Evolutionary conservation across 1,140 invertebrate genomes (phyloP).

Genomic region (Stratiolaelaps scimitus): DNA sequence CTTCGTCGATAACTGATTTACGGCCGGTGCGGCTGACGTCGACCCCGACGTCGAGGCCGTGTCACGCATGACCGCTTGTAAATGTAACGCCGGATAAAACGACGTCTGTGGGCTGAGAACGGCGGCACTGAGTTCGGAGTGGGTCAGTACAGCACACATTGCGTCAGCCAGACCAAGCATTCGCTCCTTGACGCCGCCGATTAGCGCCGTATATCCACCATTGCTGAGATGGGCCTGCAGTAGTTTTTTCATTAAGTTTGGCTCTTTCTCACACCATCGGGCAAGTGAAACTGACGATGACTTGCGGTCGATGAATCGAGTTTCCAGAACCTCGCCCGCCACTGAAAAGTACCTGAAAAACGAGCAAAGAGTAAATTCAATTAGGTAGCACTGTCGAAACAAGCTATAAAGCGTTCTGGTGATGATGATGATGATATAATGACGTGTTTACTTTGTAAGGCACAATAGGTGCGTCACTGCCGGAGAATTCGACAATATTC

Average conservation of each 20-base stretch:
- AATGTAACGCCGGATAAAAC: slow-evolving; percentile 11
- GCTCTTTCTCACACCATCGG: slow-evolving; percentile 22
- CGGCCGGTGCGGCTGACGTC: neutral
- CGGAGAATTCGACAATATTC: no score
- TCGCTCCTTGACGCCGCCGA: neutral
- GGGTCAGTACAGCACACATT: slow-evolving; percentile 21
- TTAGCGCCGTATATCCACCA: slow-evolving; percentile 15
- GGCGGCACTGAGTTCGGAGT: slow-evolving; percentile 8
- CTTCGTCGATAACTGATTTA: slow-evolving; percentile 15
- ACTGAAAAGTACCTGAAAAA: neutral
- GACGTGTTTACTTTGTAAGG: no score
- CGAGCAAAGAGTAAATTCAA: no score
- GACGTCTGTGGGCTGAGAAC: slow-evolving; percentile 10
- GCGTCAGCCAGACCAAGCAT: slow-evolving; percentile 14
- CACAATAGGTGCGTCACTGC: no score
- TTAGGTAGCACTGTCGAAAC: no score
- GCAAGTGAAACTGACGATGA: slow-evolving; percentile 20
- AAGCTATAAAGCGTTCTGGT: no score
- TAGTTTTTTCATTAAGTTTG: slow-evolving; percentile 23
- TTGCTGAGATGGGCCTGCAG: slow-evolving; percentile 17
- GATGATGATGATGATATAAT: no score
- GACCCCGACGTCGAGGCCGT: neutral
- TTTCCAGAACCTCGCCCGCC: slow-evolving; percentile 17
- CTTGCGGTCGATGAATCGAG: slow-evolving; percentile 21
- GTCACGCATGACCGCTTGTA: slow-evolving; percentile 13